Conservation (phyloP, 2,888 invertebrate species). For the Colletes collaris region DNA sequence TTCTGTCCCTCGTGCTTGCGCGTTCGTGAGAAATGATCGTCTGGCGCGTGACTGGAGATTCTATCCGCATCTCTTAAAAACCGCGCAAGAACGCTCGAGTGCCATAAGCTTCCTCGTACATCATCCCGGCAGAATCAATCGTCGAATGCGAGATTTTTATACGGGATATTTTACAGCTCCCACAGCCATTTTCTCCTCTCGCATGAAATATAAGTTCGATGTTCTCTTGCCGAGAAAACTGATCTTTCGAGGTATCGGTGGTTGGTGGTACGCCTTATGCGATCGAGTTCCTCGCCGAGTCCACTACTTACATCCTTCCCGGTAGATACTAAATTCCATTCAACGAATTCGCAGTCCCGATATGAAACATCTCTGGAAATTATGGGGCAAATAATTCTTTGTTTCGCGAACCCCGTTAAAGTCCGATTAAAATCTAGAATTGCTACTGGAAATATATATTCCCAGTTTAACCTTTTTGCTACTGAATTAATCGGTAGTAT, state of each 20-base stretch:
- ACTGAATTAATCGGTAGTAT: no score
- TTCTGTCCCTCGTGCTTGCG: slow-evolving; percentile 35
- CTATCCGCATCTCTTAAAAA: slow-evolving; percentile 47
- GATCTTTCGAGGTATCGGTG: background rate
- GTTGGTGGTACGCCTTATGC: no score
- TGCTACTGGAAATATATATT: no score
- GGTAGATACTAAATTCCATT: no score
- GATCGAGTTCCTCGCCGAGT: no score
- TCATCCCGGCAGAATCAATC: slow-evolving; percentile 24
- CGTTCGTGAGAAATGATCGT: slow-evolving; percentile 60
- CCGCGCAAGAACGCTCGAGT: slow-evolving; percentile 27
- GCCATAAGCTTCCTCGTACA: slow-evolving; percentile 29
- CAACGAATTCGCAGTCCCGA: no score
- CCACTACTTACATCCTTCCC: no score
- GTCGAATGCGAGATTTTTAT: slow-evolving; percentile 24
- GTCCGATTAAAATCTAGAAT: no score
- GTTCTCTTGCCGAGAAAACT: background rate
- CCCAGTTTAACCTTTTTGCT: no score
- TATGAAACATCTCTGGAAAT: no score
- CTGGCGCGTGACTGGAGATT: slow-evolving; percentile 54
- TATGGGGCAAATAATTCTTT: no score
- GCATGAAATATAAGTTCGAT: background rate
- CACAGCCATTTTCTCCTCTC: background rate
- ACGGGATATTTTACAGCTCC: background rate
- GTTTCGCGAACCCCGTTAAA: no score